Conservation (phyloP, 2,888 invertebrate species). For the Dendrolimus pini region DNA sequence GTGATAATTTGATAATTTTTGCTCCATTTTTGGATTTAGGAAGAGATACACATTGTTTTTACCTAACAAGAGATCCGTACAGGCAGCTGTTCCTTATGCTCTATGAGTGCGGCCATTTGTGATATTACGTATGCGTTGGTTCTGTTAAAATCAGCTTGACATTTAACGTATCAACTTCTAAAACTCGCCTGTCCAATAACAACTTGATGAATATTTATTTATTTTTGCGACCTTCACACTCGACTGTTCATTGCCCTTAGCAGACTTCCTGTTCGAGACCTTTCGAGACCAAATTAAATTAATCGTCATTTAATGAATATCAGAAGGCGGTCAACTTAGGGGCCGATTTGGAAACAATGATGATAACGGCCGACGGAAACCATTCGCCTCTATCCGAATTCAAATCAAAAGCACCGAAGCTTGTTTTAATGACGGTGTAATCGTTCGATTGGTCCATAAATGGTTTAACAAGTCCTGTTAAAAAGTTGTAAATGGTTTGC, state of each 20-base stretch:
- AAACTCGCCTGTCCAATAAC: conserved; percentile 5
- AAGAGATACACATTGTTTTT: too few species aligned
- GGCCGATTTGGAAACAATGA: conserved; percentile 1
- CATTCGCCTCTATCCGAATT: background rate
- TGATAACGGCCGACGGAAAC: background rate
- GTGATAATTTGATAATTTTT: too few species aligned
- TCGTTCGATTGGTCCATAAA: background rate
- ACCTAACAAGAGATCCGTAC: too few species aligned
- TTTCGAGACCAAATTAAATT: conserved; percentile 33
- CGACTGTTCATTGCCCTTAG: conserved; percentile 53
- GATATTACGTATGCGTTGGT: background rate
- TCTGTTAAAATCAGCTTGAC: conserved; percentile 1
- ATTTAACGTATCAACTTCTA: background rate
- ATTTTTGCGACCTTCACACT: conserved; percentile 48
- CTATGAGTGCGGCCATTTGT: too few species aligned
- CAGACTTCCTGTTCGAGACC: conserved; percentile 42
- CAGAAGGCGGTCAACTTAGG: conserved; percentile 18
- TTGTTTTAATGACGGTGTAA: background rate
- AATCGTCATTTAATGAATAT: conserved; percentile 27
- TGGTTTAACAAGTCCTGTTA: background rate
- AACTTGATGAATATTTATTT: conserved; percentile 21
- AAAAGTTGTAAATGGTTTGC: background rate
- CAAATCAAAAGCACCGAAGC: background rate
- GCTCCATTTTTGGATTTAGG: too few species aligned
- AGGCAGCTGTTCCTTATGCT: too few species aligned